Evolutionary conservation across 2,113 vertebrate genomes (phyloP).

Genomic region (Rhinolophus ferrumequinum): DNA sequence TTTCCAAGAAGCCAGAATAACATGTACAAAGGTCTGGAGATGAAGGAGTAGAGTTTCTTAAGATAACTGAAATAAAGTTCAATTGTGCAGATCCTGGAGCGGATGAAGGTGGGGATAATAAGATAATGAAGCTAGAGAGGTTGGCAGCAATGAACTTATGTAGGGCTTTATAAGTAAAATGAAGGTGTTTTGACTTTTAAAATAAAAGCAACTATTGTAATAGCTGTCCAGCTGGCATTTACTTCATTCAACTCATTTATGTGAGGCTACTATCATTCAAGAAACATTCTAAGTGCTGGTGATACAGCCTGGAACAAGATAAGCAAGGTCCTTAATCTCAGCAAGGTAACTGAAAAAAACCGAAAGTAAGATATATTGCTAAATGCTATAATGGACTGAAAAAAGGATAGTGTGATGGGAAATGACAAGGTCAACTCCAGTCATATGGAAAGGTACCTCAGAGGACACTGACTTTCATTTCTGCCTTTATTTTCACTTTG

Average conservation of each 20-base stretch:
- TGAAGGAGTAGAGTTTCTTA: not conserved
- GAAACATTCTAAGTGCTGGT: not conserved
- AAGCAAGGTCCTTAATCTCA: not conserved
- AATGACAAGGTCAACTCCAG: not conserved
- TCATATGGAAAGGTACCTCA: not conserved
- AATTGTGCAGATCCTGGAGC: not conserved
- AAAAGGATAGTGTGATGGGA: not conserved
- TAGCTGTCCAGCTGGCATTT: not conserved
- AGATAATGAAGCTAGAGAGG: not conserved
- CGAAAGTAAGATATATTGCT: not conserved
- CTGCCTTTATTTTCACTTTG: not conserved
- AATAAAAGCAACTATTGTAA: not conserved
- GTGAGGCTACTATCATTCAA: not conserved
- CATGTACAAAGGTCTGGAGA: not conserved
- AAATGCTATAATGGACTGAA: not conserved
- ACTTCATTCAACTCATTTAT: constrained; percentile 21
- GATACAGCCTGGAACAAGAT: not conserved
- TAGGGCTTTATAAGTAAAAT: not conserved
- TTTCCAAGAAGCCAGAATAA: not conserved
- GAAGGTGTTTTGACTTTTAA: not conserved
- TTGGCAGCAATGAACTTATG: not conserved
- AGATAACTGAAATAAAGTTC: not conserved
- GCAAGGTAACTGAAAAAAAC: not conserved
- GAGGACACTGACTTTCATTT: not conserved
- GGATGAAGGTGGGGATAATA: not conserved